Conservation (phyloP, 2,888 invertebrate species). For the Dugesia japonica region DNA sequence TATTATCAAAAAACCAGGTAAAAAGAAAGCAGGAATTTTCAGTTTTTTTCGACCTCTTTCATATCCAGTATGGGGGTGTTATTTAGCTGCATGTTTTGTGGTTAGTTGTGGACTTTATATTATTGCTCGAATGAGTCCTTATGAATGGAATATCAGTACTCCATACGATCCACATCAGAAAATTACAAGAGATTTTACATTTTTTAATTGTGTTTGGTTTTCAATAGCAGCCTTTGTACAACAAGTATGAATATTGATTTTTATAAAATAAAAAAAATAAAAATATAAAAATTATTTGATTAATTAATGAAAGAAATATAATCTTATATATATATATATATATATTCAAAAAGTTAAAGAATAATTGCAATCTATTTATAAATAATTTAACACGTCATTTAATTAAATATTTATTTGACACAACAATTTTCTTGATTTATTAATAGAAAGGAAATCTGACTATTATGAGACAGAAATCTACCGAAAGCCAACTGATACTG, state of each 20-base stretch:
- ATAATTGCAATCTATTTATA: too few relatives aligned
- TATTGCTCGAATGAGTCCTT: slow-evolving; percentile 31
- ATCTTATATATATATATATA: too few relatives aligned
- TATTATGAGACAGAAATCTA: too few relatives aligned
- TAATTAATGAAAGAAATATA: too few relatives aligned
- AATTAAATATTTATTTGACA: too few relatives aligned
- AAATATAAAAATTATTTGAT: too few relatives aligned
- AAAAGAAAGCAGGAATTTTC: slow-evolving; percentile 35
- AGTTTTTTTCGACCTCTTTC: slow-evolving; percentile 34
- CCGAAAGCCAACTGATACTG: too few relatives aligned
- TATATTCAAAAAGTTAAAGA: too few relatives aligned
- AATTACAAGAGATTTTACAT: slow-evolving; percentile 21
- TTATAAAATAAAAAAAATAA: too few relatives aligned
- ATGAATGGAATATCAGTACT: slow-evolving; percentile 30
- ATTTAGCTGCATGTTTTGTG: slow-evolving; percentile 28
- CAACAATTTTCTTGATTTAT: too few relatives aligned
- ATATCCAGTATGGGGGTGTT: slow-evolving; percentile 24
- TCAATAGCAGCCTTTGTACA: slow-evolving; percentile 36
- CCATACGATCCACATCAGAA: slow-evolving; percentile 1
- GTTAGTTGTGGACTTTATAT: slow-evolving; percentile 31
- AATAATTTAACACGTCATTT: too few relatives aligned
- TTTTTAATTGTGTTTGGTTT: slow-evolving; percentile 33
- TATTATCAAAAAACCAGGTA: slow-evolving; percentile 35
- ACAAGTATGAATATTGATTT: not conserved
- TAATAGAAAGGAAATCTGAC: too few relatives aligned